A percentile compares a stretch with the other conserved stretches of the same genome.
Conservation (phyloP, 2,797 vertebrate genomes). For the Myiotriccus ornatus region DNA sequence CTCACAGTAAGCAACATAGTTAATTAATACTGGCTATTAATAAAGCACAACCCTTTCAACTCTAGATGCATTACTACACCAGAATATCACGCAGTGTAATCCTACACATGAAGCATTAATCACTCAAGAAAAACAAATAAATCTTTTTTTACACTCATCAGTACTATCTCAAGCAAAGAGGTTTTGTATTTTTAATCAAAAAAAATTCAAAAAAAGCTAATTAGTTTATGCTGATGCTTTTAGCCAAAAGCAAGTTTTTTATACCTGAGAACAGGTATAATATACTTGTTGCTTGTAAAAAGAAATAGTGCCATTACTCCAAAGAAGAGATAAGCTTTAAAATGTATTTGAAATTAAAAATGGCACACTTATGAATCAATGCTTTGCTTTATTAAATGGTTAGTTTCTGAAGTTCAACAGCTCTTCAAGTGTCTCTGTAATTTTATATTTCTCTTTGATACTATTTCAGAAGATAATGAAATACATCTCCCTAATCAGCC, state of each 20-base stretch:
- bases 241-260: background rate
- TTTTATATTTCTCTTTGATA: background rate
- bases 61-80: background rate
- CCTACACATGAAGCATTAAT: background rate
- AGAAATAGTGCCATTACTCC: background rate
- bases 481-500: background rate
- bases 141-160: background rate
- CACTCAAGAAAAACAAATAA: background rate
- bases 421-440: background rate
- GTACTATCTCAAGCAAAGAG: background rate
- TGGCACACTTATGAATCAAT: background rate
- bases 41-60: background rate
- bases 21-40: background rate
- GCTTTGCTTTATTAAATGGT: background rate
- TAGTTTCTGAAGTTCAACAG: background rate
- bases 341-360: background rate
- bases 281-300: background rate
- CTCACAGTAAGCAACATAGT: background rate
- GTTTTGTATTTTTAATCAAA: background rate
- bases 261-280: background rate
- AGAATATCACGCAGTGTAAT: background rate
- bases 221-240: background rate
- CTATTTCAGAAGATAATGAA: background rate
- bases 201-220: background rate
- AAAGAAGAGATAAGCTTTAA: background rate